Percentiles rank a stretch among this genome's conserved stretches.
phyloP scores from a whole-genome alignment of 2,888 invertebrate genomes.

The Endotricha flammealis region DNA sequence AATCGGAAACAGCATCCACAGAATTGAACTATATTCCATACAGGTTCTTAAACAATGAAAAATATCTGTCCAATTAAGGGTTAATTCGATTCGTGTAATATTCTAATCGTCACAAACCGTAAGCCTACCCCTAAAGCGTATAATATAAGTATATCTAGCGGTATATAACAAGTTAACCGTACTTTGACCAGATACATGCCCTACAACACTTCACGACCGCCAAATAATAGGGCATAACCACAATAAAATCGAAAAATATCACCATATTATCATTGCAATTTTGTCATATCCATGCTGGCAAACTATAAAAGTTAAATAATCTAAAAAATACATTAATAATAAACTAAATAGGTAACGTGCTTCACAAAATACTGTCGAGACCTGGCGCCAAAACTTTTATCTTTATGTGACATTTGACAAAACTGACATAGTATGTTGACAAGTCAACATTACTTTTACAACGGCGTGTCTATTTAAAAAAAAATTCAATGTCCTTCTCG shows the following conservation, averaged over 20 bases:
- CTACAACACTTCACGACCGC: conserved; percentile 29
- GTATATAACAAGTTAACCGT: conserved; percentile 50
- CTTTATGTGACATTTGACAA: too few relatives aligned
- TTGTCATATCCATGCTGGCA: conserved; percentile 41
- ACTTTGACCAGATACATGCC: conserved; percentile 57
- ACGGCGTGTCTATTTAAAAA: too few relatives aligned
- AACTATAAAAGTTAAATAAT: conserved; percentile 24
- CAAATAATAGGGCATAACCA: conserved; percentile 23
- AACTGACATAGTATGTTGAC: too few relatives aligned
- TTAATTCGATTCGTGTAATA: conserved; percentile 23
- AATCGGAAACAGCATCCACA: too few relatives aligned
- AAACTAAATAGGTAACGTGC: too few relatives aligned
- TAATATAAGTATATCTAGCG: conserved; percentile 61
- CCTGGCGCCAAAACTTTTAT: too few relatives aligned
- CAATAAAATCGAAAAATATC: conserved; percentile 58
- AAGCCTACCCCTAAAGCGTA: conserved; percentile 65
- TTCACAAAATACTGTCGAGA: too few relatives aligned
- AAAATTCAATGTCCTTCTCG: too few relatives aligned
- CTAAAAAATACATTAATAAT: too few relatives aligned
- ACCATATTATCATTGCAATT: conserved; percentile 38
- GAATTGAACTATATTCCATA: too few relatives aligned
- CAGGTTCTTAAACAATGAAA: conserved; percentile 9
- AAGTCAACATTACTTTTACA: too few relatives aligned
- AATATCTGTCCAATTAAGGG: background rate
- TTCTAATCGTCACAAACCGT: conserved; percentile 37